These are phyloP conservation scores for Patagioenas fasciata DNA, from an alignment of 2,113 vertebrate genomes.

Conservation along the genomic window DNA sequence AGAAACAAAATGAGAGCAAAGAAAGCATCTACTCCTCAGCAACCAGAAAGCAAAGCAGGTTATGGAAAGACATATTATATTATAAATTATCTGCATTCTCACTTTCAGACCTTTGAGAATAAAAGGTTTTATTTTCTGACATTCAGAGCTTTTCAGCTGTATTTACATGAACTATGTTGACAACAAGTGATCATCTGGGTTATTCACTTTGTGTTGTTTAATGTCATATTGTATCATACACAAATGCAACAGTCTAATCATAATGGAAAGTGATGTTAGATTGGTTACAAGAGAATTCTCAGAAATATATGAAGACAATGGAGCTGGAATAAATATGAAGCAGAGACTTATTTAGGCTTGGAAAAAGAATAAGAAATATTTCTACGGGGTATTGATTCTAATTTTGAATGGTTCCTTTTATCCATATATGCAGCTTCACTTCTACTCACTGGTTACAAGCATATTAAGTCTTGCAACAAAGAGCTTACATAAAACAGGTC, in stretches of 20 bases:
- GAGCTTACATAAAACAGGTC: background rate
- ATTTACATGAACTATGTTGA: background rate
- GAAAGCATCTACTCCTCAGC: background rate
- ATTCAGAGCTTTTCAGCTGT: background rate
- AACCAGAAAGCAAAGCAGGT: background rate
- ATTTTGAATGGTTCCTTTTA: background rate
- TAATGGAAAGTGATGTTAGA: background rate
- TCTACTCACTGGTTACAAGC: background rate
- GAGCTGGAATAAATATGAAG: background rate
- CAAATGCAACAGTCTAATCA: background rate
- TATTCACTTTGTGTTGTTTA: background rate
- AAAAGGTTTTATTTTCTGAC: background rate
- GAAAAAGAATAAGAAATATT: background rate
- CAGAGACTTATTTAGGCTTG: background rate
- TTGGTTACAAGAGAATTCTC: background rate
- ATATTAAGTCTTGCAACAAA: background rate
- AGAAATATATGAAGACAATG: background rate
- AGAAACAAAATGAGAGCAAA: background rate
- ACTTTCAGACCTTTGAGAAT: slow-evolving; percentile 1
- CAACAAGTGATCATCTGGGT: background rate
- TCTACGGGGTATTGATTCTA: background rate
- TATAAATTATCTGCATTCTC: background rate
- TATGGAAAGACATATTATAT: background rate
- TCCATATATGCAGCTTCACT: background rate
- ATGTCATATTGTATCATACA: background rate